These are phyloP conservation scores for Rhyacophila evoluta DNA, from an alignment of 2,888 invertebrate species.

Conservation along the genomic window DNA sequence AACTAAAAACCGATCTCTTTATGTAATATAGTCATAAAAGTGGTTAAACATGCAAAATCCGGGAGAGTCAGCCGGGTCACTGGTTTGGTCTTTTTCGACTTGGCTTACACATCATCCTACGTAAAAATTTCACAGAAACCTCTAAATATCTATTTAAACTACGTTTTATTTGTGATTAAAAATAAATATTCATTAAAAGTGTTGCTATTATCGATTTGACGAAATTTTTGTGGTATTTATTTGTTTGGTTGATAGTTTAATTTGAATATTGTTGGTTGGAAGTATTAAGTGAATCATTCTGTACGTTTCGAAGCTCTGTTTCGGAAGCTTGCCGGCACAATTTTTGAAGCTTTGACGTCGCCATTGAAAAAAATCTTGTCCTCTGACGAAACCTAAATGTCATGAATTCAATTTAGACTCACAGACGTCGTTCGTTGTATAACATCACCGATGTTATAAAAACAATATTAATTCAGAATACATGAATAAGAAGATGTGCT, in stretches of 20 bases:
- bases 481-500: not conserved
- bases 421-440: not conserved
- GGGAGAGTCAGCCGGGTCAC: not conserved
- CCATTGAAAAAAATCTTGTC: not conserved
- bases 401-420: not conserved
- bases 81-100: not conserved
- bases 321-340: not conserved
- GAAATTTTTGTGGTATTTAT: too few relatives aligned
- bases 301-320: not conserved
- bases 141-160: too few relatives aligned
- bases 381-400: not conserved
- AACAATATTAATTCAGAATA: not conserved
- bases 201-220: too few relatives aligned
- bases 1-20: too few relatives aligned
- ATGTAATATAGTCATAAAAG: not conserved
- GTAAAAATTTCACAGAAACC: too few relatives aligned
- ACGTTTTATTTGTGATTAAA: too few relatives aligned
- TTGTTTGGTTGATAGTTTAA: too few relatives aligned
- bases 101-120: not conserved
- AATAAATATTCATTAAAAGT: too few relatives aligned
- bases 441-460: not conserved
- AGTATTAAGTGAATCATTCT: too few relatives aligned
- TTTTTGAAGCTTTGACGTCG: not conserved
- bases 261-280: too few relatives aligned
- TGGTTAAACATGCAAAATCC: slow-evolving; percentile 22